A percentile compares a stretch with the other conserved stretches of the same genome.
Conservation (phyloP, 1,140 invertebrate genomes). For the Antheraea pernyi region DNA sequence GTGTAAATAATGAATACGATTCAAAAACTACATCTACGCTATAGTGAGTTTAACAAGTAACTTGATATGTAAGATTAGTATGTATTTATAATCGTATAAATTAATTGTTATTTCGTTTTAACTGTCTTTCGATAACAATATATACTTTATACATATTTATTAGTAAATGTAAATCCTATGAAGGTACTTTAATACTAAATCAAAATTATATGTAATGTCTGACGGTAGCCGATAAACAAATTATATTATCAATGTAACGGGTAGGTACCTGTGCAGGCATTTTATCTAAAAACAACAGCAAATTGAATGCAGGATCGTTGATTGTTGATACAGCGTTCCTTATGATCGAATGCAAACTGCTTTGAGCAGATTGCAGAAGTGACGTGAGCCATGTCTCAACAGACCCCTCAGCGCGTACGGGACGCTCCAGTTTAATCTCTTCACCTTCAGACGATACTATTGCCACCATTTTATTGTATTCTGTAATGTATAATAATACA, state of each 20-base stretch:
- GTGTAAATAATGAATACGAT: too few relatives aligned
- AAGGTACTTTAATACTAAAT: too few relatives aligned
- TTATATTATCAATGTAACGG: not conserved
- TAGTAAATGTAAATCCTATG: too few relatives aligned
- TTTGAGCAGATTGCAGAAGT: constrained; percentile 91
- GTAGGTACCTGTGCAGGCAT: constrained; percentile 95
- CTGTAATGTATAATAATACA: constrained; percentile 32
- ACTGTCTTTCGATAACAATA: too few relatives aligned
- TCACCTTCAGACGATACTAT: constrained; percentile 96
- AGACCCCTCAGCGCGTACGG: constrained; percentile 95
- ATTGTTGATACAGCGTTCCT: constrained; percentile 90
- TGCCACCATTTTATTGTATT: constrained; percentile 96
- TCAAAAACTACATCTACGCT: too few relatives aligned
- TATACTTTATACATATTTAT: too few relatives aligned
- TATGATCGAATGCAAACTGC: constrained; percentile 95
- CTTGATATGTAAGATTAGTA: too few relatives aligned
- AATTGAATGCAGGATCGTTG: constrained; percentile 92
- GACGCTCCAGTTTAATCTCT: constrained; percentile 92
- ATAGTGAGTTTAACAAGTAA: too few relatives aligned
- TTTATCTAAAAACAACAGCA: constrained; percentile 93
- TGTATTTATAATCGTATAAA: too few relatives aligned
- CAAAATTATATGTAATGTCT: too few relatives aligned
- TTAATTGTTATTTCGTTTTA: too few relatives aligned
- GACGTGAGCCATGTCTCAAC: constrained; percentile 97
- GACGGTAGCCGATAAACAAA: not conserved